phyloP scores from a whole-genome alignment of 2,888 invertebrate genomes.

The Habrosyne pyritoides region DNA sequence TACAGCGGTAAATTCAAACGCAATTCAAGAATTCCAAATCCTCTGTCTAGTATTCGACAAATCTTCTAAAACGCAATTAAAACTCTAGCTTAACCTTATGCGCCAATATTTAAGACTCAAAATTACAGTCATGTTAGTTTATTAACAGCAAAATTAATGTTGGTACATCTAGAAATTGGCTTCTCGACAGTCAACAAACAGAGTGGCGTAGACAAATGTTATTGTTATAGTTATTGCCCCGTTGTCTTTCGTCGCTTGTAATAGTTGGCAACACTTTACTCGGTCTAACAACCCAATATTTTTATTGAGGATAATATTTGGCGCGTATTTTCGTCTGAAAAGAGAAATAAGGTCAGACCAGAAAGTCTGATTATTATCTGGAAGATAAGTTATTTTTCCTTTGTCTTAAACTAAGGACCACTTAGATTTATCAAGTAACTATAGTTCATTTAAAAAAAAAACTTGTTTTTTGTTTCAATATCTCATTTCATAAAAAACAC shows the following conservation, averaged over 20 bases:
- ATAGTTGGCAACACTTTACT: constrained; percentile 66
- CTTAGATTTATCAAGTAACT: not conserved
- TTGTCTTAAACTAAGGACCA: not conserved
- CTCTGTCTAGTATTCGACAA: constrained; percentile 27
- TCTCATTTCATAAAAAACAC: too few relatives aligned
- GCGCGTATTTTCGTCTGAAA: constrained; percentile 16
- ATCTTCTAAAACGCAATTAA: not conserved
- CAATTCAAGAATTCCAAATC: constrained; percentile 33
- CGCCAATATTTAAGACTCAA: not conserved
- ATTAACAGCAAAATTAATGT: constrained; percentile 4
- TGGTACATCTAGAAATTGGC: constrained; percentile 48
- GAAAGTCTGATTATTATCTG: not conserved
- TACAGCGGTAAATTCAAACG: not conserved
- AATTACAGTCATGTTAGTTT: not conserved
- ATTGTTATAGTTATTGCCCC: constrained; percentile 70
- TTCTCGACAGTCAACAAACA: constrained; percentile 54
- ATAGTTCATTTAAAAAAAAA: not conserved
- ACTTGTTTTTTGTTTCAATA: too few relatives aligned
- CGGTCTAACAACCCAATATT: constrained; percentile 44
- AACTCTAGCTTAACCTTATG: not conserved
- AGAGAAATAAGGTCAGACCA: constrained; percentile 17
- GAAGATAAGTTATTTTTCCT: not conserved
- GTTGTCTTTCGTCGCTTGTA: constrained; percentile 57
- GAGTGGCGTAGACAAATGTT: constrained; percentile 62
- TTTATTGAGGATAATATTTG: constrained; percentile 38